phyloP scores from a whole-genome alignment of 2,797 vertebrate species.

The Sebastes ruberrimus region DNA sequence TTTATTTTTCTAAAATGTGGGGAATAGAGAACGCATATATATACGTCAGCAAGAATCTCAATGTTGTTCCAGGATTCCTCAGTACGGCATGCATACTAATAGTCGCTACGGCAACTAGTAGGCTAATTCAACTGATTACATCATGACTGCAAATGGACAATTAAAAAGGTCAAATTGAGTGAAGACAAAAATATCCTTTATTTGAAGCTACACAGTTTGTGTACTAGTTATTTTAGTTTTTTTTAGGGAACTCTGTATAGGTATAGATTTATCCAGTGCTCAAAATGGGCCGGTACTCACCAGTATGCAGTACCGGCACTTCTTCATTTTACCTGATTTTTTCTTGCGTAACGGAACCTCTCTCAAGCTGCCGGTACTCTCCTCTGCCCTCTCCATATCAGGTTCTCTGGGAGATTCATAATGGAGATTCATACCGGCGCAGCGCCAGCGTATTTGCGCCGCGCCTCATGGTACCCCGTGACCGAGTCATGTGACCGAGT shows the following conservation, averaged over 20 bases:
- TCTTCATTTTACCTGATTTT: background rate
- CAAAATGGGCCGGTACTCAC: no score
- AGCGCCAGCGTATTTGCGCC: no score
- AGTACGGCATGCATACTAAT: background rate
- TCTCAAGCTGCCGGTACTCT: no score
- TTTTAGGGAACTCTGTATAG: background rate
- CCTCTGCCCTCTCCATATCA: no score
- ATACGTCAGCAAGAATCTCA: background rate
- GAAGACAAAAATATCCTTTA: background rate
- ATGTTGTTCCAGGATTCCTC: background rate
- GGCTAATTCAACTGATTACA: background rate
- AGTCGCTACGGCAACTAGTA: slow-evolving; percentile 6
- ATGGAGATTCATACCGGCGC: no score
- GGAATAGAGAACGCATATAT: background rate
- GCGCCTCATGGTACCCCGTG: no score
- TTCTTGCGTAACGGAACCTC: no score
- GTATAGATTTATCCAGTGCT: no score
- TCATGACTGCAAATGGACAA: background rate
- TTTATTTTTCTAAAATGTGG: background rate
- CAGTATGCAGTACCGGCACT: no score
- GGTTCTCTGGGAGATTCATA: no score
- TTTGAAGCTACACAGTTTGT: background rate
- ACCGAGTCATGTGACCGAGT: no score
- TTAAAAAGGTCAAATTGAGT: background rate
- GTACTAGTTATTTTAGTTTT: no score